Conservation (phyloP, 2,888 invertebrate genomes). For the Drosophila affinis region DNA sequence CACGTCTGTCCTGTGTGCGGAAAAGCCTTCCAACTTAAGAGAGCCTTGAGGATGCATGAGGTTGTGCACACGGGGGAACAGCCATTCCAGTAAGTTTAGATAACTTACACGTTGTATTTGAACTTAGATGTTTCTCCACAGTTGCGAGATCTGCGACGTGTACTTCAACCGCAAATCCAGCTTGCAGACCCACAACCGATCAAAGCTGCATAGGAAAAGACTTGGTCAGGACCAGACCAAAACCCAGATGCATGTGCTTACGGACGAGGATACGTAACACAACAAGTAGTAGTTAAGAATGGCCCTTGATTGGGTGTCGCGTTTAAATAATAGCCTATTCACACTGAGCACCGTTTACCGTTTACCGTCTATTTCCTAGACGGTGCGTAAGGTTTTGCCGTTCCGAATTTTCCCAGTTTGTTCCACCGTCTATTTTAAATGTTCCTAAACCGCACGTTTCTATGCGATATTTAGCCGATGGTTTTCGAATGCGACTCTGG, state of each 20-base stretch:
- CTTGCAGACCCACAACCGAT: background rate
- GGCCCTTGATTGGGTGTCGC: background rate
- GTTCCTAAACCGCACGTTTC: too few species aligned
- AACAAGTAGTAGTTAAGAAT: background rate
- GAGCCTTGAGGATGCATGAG: conserved; percentile 35
- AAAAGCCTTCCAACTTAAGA: conserved; percentile 40
- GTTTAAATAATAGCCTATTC: too few species aligned
- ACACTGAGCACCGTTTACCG: too few species aligned
- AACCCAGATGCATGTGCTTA: background rate
- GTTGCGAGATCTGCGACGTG: background rate
- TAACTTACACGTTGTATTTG: background rate
- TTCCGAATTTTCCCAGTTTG: too few species aligned
- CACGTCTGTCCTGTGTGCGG: conserved; percentile 42
- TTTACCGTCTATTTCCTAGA: too few species aligned
- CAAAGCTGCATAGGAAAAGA: background rate
- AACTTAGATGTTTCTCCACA: background rate
- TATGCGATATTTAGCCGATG: too few species aligned
- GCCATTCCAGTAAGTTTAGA: conserved; percentile 44
- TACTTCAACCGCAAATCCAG: background rate
- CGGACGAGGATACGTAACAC: background rate
- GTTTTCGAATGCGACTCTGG: too few species aligned
- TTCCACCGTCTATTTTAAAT: too few species aligned
- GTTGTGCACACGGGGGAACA: conserved; percentile 60
- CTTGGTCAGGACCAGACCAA: background rate
- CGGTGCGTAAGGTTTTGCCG: too few species aligned